Conservation (phyloP, 2,888 invertebrate genomes). For the Antheraea assamensis region DNA sequence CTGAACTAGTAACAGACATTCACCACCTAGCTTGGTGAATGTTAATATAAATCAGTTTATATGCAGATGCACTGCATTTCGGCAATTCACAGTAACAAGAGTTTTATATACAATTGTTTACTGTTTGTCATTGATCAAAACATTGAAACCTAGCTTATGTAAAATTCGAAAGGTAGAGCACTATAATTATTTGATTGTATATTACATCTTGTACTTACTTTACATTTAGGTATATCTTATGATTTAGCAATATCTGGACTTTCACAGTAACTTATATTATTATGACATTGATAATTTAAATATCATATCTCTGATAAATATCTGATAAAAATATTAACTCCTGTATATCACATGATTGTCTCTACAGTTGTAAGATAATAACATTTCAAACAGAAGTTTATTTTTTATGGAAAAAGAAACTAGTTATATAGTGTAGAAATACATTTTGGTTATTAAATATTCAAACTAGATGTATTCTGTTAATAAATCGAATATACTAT, state of each 20-base stretch:
- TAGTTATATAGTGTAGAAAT: neutral
- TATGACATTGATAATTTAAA: neutral
- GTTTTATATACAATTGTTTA: no score
- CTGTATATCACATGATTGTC: neutral
- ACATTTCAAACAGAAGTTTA: neutral
- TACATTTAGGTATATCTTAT: no score
- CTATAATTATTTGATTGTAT: neutral
- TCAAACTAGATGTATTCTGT: neutral
- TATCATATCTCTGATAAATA: neutral
- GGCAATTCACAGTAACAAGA: no score
- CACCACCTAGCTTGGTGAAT: no score
- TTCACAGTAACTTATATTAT: neutral
- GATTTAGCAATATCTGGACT: no score
- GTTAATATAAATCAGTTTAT: no score
- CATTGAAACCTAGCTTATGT: no score
- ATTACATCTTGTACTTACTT: no score
- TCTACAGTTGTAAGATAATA: neutral
- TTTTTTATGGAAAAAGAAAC: neutral
- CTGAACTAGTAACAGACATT: no score
- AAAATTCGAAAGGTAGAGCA: no score
- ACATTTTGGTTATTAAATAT: neutral
- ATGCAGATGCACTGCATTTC: no score
- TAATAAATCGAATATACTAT: neutral
- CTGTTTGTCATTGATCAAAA: no score
- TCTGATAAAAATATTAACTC: neutral